phyloP scores from a whole-genome alignment of 53 echinoderm and acorn worm genomes.

The Arbacia lixula region DNA sequence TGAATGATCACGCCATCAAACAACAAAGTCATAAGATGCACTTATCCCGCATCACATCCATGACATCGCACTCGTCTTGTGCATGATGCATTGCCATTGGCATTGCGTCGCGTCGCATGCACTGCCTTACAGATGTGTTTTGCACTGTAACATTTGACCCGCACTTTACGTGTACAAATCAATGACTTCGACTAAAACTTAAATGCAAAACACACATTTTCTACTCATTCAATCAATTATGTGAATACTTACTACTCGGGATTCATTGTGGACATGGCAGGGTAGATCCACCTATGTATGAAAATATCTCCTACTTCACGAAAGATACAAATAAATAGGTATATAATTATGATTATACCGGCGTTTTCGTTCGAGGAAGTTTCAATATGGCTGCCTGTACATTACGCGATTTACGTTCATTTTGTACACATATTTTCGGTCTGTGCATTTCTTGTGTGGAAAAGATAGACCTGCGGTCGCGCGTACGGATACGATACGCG shows the following conservation, averaged over 20 bases:
- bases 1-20: too few species aligned
- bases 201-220: too few species aligned
- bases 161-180: too few species aligned
- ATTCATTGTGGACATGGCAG: constrained; percentile 99
- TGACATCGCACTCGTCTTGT: too few species aligned
- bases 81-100: too few species aligned
- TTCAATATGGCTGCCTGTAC: constrained; percentile 91
- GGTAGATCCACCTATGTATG: constrained; percentile 47
- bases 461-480: not conserved
- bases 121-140: too few species aligned
- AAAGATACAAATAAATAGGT: constrained; percentile 41
- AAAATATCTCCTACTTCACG: not conserved
- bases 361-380: constrained; percentile 81
- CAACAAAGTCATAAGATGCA: too few species aligned
- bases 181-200: too few species aligned
- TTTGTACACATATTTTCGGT: constrained; percentile 13
- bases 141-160: too few species aligned
- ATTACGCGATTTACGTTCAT: constrained; percentile 37
- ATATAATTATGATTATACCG: constrained; percentile 36
- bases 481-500: not conserved
- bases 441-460: not conserved
- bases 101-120: too few species aligned
- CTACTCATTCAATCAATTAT: too few species aligned
- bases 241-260: constrained; percentile 99
- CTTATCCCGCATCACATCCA: too few species aligned